Conservation (phyloP, 1,140 invertebrate species). For the Lethrus apterus region DNA sequence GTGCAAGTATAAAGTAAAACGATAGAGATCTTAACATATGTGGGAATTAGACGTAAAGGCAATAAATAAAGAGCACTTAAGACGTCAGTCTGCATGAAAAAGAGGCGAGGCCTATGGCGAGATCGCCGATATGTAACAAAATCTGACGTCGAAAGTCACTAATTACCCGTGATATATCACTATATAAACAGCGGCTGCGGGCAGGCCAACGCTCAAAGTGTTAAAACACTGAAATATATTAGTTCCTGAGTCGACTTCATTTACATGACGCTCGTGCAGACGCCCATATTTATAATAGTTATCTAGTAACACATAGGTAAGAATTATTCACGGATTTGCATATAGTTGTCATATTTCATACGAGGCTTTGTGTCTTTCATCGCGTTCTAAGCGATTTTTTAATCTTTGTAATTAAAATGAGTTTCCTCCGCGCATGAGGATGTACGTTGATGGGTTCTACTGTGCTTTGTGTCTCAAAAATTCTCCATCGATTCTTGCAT, state of each 20-base stretch:
- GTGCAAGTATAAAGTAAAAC: conserved; percentile 22
- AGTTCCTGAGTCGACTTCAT: conserved; percentile 34
- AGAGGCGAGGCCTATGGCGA: conserved; percentile 23
- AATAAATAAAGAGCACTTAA: conserved; percentile 36
- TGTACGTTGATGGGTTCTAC: conserved; percentile 18
- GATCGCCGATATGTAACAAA: conserved; percentile 35
- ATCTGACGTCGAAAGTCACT: conserved; percentile 35
- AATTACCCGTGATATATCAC: conserved; percentile 40
- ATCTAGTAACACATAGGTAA: conserved; percentile 33
- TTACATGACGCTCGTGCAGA: conserved; percentile 31
- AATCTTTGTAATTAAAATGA: conserved; percentile 39
- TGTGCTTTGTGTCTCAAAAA: conserved; percentile 20
- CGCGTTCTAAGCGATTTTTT: conserved; percentile 34
- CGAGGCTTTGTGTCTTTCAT: conserved; percentile 32
- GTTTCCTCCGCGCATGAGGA: conserved; percentile 25
- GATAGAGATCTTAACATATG: conserved; percentile 30
- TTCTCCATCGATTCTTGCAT: conserved; percentile 18
- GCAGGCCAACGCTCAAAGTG: conserved; percentile 32
- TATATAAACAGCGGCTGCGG: conserved; percentile 36
- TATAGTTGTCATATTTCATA: conserved; percentile 29
- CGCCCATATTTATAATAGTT: conserved; percentile 36
- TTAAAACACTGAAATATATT: conserved; percentile 40
- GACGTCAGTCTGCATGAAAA: conserved; percentile 26
- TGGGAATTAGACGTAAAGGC: conserved; percentile 16
- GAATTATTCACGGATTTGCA: conserved; percentile 34